Evolutionary conservation across 2,888 invertebrate genomes (phyloP), one percentile per base, ranked within the genome.

Genomic region (Acrobasis consociella): DNA sequence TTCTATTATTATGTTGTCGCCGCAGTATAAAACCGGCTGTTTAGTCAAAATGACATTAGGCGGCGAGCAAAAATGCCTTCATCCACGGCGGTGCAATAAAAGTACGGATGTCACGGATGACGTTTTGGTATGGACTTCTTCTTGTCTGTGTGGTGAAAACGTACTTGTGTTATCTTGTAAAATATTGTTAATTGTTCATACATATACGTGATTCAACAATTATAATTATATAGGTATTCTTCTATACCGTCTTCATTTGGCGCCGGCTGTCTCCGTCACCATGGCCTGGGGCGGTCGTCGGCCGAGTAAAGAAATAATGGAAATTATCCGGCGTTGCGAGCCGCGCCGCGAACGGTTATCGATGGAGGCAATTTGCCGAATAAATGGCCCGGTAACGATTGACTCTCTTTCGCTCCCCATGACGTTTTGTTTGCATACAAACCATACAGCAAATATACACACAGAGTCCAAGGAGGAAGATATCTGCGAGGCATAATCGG

Each of bases 331-430:
- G 74, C 72, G 46, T 46, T n/a, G 46, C 46, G 46, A 46, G 46
- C 46, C 31, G 78, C 80, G 72, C 74, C 74, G 76, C 78, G 77
- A 56, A 78, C 75, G 75, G 42, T 79, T 83, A 85, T 84, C 82
- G 85, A 85, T 82, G 80, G 78, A 80, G 80, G 81, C 85, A 87
- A 85, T 87, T 86, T 84, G 78, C 75, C 75, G 81, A 85, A 84
- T 84, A 85, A 86, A 83, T 81, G 82, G 75, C 70, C 66, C 70
- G 72, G 69, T 75, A 74, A 76, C 75, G 69, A 77, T 77, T 69
- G 73, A 68, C 65, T 70, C 65, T 65, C 68, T 67, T 56, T 63
- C 64, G 69, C 63, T 70, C 53, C 49, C 13, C 42, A 62, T 64
- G 59, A 61, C 64, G 64, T 62, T 62, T 50, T 65, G 64, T 65